phyloP scores from a whole-genome alignment of 2,888 invertebrate genomes.

The Gerosis bhagava region DNA sequence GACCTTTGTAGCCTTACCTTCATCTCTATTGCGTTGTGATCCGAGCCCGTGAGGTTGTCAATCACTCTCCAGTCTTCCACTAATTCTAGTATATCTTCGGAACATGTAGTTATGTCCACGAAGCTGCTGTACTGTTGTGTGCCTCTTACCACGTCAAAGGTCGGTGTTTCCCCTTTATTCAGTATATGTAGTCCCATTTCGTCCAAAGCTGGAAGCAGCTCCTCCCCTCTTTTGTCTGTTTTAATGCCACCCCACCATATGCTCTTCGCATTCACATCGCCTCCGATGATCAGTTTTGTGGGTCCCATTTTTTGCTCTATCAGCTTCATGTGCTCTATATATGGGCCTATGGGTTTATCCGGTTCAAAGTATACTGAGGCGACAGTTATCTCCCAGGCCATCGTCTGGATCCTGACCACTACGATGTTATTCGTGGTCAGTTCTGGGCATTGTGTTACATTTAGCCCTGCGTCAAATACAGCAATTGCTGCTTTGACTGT shows the following conservation, averaged over 20 bases:
- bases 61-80: not conserved
- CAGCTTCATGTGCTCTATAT: conserved; percentile 17
- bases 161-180: conserved; percentile 20
- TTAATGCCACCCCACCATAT: conserved; percentile 31
- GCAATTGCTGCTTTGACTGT: not conserved
- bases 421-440: not conserved
- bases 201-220: not conserved
- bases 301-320: not conserved
- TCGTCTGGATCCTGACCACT: not conserved
- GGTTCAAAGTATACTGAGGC: not conserved
- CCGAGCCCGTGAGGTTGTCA: not conserved
- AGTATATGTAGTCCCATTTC: conserved; percentile 14
- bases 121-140: conserved; percentile 12
- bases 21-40: not conserved
- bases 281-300: conserved; percentile 16
- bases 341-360: conserved; percentile 19
- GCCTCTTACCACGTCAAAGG: conserved; percentile 26
- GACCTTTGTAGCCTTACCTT: not conserved
- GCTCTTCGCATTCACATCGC: conserved; percentile 25
- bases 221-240: conserved; percentile 28
- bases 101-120: conserved; percentile 18
- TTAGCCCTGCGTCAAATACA: not conserved
- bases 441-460: not conserved
- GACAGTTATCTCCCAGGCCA: not conserved
- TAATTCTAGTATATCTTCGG: no score